Base-by-base conservation (phyloP, 2,888 invertebrate genomes). In the Acronicta aceris region DNA sequence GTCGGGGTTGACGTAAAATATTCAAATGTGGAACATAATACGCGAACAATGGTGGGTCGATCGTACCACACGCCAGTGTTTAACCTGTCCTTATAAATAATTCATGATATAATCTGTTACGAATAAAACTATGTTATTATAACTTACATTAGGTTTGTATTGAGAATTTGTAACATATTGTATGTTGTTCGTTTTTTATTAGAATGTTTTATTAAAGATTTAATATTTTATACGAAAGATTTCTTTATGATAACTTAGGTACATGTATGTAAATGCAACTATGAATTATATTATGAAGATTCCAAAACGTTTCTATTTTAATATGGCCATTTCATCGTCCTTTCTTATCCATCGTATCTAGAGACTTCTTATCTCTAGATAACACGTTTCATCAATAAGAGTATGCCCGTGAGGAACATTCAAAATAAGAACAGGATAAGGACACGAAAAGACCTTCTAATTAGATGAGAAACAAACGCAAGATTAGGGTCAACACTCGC, bases 381-480 rank as follows among this genome's bases (percentile, higher is more conserved):
- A 21, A 67, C 51, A 46, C 66, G 59, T 59, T 62, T 73, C 74
- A 81, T 78, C 82, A 78, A 81, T 85, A 79, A 81, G 71, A 81
- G 71, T 76, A 80, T 65, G 59, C 83, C 78, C 81, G 50, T 50
- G 79, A 79, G 81, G 71, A 68, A 70, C 70, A 76, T 76, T 73
- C 74, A 66, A 78, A 83, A 87, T 86, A 86, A 88, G 89, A 89
- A 89, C 84, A 83, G 77, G 81, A 84, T 82, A 86, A 85, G 79
- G 76, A 84, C 82, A 79, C 81, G 82, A 84, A 84, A 82, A 83
- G 81, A 79, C 70, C 81, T 63, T 79, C 84, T 90, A 90, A 92
- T 91, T 91, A 91, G 85, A 89, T 82, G 85, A 87, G 83, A 85
- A 89, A 88, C 89, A 90, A 91, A 87, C 87, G 81, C 75, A 74